Evolutionary conservation across 2,113 vertebrate genomes (phyloP), one percentile per base, ranked within the genome.

Genomic region (Pygoscelis antarcticus): DNA sequence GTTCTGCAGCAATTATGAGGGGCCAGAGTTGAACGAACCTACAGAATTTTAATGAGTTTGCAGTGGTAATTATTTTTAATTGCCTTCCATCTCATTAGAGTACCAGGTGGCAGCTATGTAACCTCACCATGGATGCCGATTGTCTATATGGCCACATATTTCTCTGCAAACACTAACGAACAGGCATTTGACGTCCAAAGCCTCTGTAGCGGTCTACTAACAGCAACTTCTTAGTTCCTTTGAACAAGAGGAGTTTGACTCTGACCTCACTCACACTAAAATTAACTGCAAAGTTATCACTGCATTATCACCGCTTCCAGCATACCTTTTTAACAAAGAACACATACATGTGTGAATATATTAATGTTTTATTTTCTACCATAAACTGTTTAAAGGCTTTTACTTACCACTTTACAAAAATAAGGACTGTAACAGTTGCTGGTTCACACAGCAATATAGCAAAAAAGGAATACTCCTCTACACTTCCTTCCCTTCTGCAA

Each of bases 1-100:
- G 47, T 91, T 91, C 84, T 81, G 40, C 66, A 80, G 70, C 68
- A 96, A 90, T 92, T 96, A 92, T 11, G 27, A 68, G 30, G 46
- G 85, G 79, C 49, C 78, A 90, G 82, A 90, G 74, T 87, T 75
- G 64, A 96, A 75, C 47, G 86, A 94, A 93, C 49, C 72, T 75
- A 81, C 5, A 4, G 91, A 96, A 95, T 97, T 93, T 86, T 90
- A 96, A 96, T 95, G 91, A 94, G 71, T 83, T 90, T 86, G 54
- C 75, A 81, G 64, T 38, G 11, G 80, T 96, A 97, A 96, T 97
- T 96, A 97, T 96, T 97, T 97, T 96, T 96, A 96, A 97, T 97
- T 96, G 93, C 84, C 13, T 93, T 96, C 94, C 51, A 83, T 96
- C 94, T 96, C 75, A 64, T 95, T 95, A 86, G 87, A 62, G 68